Evolutionary conservation across 1,140 invertebrate genomes (phyloP), one percentile per base, ranked within the genome.

Genomic region (Atopsyche davidsoni): DNA sequence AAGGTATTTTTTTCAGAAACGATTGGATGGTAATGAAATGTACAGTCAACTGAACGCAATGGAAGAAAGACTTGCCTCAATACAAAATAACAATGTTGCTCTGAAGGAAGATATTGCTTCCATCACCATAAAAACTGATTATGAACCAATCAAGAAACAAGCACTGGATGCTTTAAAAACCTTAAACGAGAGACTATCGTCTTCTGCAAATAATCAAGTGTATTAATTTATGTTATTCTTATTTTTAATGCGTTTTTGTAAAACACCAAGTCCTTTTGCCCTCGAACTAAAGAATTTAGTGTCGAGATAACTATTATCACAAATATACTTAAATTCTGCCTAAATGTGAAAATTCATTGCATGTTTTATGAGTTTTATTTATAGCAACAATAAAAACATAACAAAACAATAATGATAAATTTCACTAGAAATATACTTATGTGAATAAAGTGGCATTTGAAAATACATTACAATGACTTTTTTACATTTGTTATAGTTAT

Each of bases 1-100:
- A 36, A 46, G 32, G 2, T 32, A 38, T 34, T 34, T 54, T 57
- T 61, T 68, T 32, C 71, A 85, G 76, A 69, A 69, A 52, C 73
- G 76, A 58, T 65, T 86, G 9, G 74, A 80, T 54, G 80, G 82
- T 14, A 84, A 85, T 64, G 83, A 85, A 63, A 83, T 82, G 51
- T 79, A 79, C 57, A 67, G 75, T 21, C 78, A 83, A 66, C 65
- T 85, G 13, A 75, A 72, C 31, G 77, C 73, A 51, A 61, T 85
- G 59, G 83, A 85, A 63, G 76, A 79, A 46, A 79, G 84, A 65
- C 74, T 82, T 64, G 73, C 76, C 14, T 73, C 79, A 31, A 66
- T 82, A 32, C 82, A 85, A 63, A 77, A 78, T 53, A 79, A 77
- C 52, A 85, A 85, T 63, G 79, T 76, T 55, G 67, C 74, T 16